Evolutionary conservation across 2,113 vertebrate species (phyloP).

Genomic region (Caretta caretta): DNA sequence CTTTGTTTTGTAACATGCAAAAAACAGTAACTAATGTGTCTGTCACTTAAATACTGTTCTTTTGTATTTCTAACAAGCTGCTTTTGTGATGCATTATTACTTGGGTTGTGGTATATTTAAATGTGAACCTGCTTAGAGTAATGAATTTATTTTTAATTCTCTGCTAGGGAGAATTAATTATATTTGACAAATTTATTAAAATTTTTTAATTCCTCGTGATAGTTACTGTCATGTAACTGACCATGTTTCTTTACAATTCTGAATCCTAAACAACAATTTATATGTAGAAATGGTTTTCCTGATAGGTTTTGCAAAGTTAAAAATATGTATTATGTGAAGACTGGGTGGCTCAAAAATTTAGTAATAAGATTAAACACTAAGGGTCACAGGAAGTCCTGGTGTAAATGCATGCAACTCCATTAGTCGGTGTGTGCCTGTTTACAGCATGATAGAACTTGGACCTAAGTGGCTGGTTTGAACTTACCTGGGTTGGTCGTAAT

Average conservation of each 20-base stretch:
- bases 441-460: not conserved
- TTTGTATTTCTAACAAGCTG: not conserved
- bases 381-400: not conserved
- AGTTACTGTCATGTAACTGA: not conserved
- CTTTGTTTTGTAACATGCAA: not conserved
- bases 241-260: not conserved
- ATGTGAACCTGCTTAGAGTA: not conserved
- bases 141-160: not conserved
- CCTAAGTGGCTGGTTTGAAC: not conserved
- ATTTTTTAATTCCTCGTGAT: not conserved
- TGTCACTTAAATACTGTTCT: not conserved
- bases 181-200: no score
- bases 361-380: not conserved
- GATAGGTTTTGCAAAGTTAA: not conserved
- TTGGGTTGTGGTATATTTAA: not conserved
- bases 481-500: not conserved
- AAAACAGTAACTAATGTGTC: not conserved
- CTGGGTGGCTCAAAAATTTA: not conserved
- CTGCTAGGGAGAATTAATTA: not conserved
- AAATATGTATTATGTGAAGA: not conserved
- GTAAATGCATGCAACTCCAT: not conserved
- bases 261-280: not conserved
- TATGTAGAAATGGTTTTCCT: not conserved
- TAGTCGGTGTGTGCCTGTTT: not conserved
- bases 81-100: not conserved